Conservation (phyloP, 2,888 invertebrate genomes). For the Chrysodeixis includens region DNA sequence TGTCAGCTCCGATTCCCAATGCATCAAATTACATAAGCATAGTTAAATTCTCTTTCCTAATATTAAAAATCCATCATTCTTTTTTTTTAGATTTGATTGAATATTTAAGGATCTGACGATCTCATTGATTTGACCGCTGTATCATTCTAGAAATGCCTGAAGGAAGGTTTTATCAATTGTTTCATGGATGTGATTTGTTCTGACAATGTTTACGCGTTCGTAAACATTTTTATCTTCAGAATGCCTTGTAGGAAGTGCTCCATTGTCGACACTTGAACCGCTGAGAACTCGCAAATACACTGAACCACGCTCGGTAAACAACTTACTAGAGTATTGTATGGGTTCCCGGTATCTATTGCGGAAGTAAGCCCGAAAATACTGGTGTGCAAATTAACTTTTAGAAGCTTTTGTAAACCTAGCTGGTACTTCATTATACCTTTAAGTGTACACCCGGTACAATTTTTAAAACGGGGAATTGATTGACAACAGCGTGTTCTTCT, state of each 20-base stretch:
- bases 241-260: constrained; percentile 8
- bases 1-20: too few species aligned
- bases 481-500: too few species aligned
- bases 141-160: constrained; percentile 25
- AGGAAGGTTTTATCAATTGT: constrained; percentile 15
- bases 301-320: constrained; percentile 34
- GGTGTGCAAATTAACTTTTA: too few species aligned
- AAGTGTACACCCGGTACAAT: too few species aligned
- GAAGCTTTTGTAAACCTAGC: too few species aligned
- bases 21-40: too few species aligned
- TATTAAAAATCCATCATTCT: too few species aligned
- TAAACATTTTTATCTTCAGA: constrained; percentile 43
- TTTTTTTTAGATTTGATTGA: too few species aligned
- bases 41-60: too few species aligned
- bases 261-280: constrained; percentile 44
- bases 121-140: background rate
- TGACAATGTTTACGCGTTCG: constrained; percentile 9
- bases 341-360: constrained; percentile 17
- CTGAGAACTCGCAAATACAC: constrained; percentile 39
- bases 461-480: too few species aligned
- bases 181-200: constrained; percentile 14
- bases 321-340: constrained; percentile 31
- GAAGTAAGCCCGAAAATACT: background rate
- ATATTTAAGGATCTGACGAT: too few species aligned
- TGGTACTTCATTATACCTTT: too few species aligned